Percentiles rank a stretch among this genome's conserved stretches.
phyloP scores from a whole-genome alignment of 2,113 vertebrate species.

The Haliaeetus leucogaster region DNA sequence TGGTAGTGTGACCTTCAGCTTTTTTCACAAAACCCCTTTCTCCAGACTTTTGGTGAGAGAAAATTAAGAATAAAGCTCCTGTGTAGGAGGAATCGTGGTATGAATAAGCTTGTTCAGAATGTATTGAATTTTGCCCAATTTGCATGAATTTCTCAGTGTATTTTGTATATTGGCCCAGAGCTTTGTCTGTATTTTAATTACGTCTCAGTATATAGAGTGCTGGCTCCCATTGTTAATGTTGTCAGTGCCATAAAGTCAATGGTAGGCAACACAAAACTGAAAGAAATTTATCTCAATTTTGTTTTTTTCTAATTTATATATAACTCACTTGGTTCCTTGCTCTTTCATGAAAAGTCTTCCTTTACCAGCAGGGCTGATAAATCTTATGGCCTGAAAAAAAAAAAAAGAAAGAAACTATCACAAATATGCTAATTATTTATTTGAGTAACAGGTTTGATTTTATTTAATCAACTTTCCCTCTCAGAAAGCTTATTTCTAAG shows the following conservation, averaged over 20 bases:
- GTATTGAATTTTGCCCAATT: not conserved
- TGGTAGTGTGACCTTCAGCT: not conserved
- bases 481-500: not conserved
- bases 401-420: not conserved
- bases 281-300: not conserved
- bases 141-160: not conserved
- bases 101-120: conserved; percentile 20
- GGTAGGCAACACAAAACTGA: not conserved
- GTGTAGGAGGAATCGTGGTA: not conserved
- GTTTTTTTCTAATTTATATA: not conserved
- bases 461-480: not conserved
- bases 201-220: not conserved
- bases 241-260: not conserved
- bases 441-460: not conserved
- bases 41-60: not conserved
- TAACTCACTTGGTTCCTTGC: not conserved
- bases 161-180: not conserved
- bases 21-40: conserved; percentile 4
- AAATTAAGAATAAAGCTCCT: conserved; percentile 34
- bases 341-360: not conserved
- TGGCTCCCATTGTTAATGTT: not conserved
- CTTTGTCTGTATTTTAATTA: conserved; percentile 21
- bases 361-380: not conserved
- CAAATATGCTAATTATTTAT: conserved; percentile 5
- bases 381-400: not conserved